These are phyloP conservation scores for Bellardia bayeri DNA, from an alignment of 2,888 invertebrate genomes.

Conservation along the genomic window DNA sequence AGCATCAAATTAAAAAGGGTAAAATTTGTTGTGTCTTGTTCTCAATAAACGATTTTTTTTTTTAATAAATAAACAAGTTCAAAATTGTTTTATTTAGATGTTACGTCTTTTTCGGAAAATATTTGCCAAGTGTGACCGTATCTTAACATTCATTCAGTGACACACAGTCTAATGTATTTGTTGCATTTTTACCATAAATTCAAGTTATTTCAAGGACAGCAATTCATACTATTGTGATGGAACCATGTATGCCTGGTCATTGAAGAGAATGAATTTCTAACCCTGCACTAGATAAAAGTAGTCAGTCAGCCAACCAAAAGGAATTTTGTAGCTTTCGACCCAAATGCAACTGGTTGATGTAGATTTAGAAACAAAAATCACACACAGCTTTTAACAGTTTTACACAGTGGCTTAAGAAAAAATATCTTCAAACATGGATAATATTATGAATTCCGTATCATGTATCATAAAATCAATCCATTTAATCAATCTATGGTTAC, in stretches of 20 bases:
- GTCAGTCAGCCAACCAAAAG: not conserved
- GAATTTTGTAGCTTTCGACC: not conserved
- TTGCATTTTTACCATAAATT: conserved; percentile 42
- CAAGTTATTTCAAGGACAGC: conserved; percentile 35
- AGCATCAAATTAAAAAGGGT: too few species aligned
- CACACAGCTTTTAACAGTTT: not conserved
- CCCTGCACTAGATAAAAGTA: not conserved
- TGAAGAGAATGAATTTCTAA: not conserved
- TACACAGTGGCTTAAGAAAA: not conserved
- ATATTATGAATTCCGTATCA: not conserved
- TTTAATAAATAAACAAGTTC: too few species aligned
- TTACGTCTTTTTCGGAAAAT: too few species aligned
- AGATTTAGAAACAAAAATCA: not conserved
- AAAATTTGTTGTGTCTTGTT: too few species aligned
- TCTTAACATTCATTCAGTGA: not conserved
- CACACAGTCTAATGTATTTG: not conserved
- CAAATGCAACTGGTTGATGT: conserved; percentile 8
- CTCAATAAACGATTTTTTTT: too few species aligned
- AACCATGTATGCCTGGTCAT: too few species aligned
- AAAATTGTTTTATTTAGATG: too few species aligned
- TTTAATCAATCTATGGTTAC: not conserved
- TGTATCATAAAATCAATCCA: not conserved
- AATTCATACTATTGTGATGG: not conserved
- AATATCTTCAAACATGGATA: not conserved
- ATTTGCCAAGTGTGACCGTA: too few species aligned